These are phyloP conservation scores for Solea solea DNA, from an alignment of 2,113 vertebrate species.

Conservation along the genomic window DNA sequence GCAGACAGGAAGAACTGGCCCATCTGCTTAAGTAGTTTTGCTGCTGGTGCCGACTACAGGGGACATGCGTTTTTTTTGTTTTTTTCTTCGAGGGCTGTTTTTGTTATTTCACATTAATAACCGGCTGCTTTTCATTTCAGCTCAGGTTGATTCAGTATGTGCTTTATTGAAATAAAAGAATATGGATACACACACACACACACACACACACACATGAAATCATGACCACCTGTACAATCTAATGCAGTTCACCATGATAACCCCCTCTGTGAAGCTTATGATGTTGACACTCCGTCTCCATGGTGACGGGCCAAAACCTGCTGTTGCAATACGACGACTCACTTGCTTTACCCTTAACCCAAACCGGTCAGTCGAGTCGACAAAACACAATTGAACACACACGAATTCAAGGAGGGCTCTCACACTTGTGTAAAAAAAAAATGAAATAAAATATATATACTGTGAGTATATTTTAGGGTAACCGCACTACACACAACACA, in stretches of 20 bases:
- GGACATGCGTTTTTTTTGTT: background rate
- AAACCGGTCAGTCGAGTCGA: conserved; percentile 9
- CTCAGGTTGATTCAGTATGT: conserved; percentile 15
- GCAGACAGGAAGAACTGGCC: conserved; percentile 60
- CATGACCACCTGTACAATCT: conserved; percentile 48
- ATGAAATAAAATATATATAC: too few species aligned
- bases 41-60: conserved; percentile 27
- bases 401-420: conserved; percentile 6
- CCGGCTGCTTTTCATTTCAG: conserved; percentile 33
- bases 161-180: conserved; percentile 26
- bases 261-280: conserved; percentile 31
- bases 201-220: conserved; percentile 6
- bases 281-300: conserved; percentile 39
- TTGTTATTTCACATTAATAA: conserved; percentile 51
- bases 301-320: conserved; percentile 14
- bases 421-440: conserved; percentile 17
- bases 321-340: background rate
- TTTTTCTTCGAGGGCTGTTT: conserved; percentile 22
- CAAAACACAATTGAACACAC: background rate
- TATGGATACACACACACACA: conserved; percentile 1
- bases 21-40: conserved; percentile 67
- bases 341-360: background rate
- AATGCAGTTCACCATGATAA: conserved; percentile 16
- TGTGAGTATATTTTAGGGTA: conserved; percentile 34
- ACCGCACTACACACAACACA: conserved; percentile 39